Evolutionary conservation across 2,113 vertebrate species (phyloP), one percentile per base, ranked within the genome.

Genomic region (Ceyx cyanopectus): DNA sequence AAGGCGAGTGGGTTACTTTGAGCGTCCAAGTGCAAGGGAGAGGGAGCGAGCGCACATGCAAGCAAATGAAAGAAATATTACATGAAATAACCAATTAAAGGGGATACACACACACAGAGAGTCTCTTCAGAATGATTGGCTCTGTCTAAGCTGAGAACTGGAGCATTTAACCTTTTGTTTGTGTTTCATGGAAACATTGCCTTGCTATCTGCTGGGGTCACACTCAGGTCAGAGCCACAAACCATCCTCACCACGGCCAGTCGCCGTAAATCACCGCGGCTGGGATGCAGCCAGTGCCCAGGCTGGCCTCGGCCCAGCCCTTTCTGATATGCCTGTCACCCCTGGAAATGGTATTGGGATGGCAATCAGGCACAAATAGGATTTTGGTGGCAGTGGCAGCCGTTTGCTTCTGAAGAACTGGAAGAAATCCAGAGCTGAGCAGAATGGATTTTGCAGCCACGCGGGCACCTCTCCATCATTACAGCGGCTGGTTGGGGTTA

Each of bases 171-270:
- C 97, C 98, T 98, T 97, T 97, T 96, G 92, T 95, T 97, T 98
- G 97, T 94, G 98, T 98, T 98, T 97, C 98, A 95, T 97, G 84
- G 97, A 98, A 98, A 98, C 95, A 90, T 23, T 76, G 96, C 95
- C 98, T 97, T 95, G 79, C 94, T 98, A 97, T 97, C 96, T 89
- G 69, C 93, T 7, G 94, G 97, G 98, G 98, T 99, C 98, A 98
- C 94, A 95, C 93, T 24, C 96, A 91, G 98, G 98, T 98, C 98
- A 95, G 96, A 97, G 95, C 97, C 98, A 97, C 98, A 97, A 81
- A 96, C 97, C 95, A 96, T 97, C 97, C 97, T 84, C 92, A 66
- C 89, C 43, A 37, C 41, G 95, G 97, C 98, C 98, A 96, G 95
- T 96, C 80, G 66, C 97, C 56, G 87, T 98, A 98, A 97, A 98